Base-by-base conservation (phyloP, 2,888 invertebrate genomes). In the Orgyia antiqua region DNA sequence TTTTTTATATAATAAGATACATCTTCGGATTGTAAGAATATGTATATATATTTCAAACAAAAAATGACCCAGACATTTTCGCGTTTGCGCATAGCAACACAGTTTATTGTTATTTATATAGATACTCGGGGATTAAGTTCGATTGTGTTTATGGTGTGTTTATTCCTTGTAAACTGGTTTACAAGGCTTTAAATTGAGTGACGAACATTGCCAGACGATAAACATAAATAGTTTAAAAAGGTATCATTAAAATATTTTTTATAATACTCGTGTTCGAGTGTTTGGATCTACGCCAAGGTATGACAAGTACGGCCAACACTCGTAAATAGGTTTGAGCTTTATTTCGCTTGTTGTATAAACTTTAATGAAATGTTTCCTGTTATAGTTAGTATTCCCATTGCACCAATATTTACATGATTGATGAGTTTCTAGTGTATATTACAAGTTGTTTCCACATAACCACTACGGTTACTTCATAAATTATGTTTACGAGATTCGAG, bases 211-310 rank as follows among this genome's bases (percentile, higher is more conserved):
- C 10, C 24, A 36, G 20, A 33, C 29, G 30, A 23, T 33, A 10
- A 20, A 37, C 32, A 34, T 35, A 33, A 39, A 40, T 33, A 37
- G 29, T 33, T 29, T 25, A 36, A 44, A 24, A 33, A 17, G 33
- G 40, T 41, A 24, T 13, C 40, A 49, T 46, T 45, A 34, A 42
- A 41, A 41, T 39, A 51, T 42, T 44, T 46, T 35, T 51, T 42
- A 39, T 51, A 43, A 41, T 42, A 42, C 34, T 36, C 37, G 34
- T 46, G 24, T 31, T 42, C 27, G 33, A 42, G 40, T 44, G 40
- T 46, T 58, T 60, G 62, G 60, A 51, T 33, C 32, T 15, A 25
- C 25, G 60, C 62, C 60, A 62, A 47, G 37, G 39, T 36, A 55
- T 51, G 51, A 58, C 57, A 54, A 41, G 50, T 48, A 39, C 35